These are phyloP conservation scores for Lydus trimaculatus DNA, from an alignment of 2,888 invertebrate genomes.

Conservation along the genomic window DNA sequence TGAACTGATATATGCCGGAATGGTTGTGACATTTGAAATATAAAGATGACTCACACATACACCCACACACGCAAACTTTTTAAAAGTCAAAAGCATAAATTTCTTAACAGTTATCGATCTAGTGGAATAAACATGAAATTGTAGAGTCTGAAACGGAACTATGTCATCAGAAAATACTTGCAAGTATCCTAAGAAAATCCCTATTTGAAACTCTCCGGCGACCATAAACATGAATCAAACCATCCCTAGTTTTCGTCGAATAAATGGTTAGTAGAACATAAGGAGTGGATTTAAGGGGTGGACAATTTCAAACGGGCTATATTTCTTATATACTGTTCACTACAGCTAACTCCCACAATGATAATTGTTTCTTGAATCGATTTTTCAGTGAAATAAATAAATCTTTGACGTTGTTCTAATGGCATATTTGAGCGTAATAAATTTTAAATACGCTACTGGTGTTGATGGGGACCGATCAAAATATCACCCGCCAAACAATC, in stretches of 20 bases:
- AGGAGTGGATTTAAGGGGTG: background rate
- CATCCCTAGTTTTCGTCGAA: background rate
- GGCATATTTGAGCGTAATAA: background rate
- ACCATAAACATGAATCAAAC: constrained; percentile 4
- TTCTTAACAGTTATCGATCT: constrained; percentile 20
- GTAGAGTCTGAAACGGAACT: background rate
- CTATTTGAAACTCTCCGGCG: background rate
- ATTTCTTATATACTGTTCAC: background rate
- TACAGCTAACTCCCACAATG: background rate
- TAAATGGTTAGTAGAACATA: background rate
- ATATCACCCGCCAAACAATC: constrained; percentile 50
- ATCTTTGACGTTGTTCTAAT: background rate
- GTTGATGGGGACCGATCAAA: constrained; percentile 26
- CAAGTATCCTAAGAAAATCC: background rate
- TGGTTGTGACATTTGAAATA: constrained; percentile 52
- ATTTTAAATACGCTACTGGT: background rate
- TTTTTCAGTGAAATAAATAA: background rate
- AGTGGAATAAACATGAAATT: background rate
- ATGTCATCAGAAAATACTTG: background rate
- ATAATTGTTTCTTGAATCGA: background rate
- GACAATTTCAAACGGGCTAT: background rate
- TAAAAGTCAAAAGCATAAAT: constrained; percentile 26
- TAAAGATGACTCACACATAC: constrained; percentile 50
- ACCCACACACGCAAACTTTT: constrained; percentile 12
- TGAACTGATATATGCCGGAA: constrained; percentile 49